Percentiles rank a stretch among this genome's conserved stretches.
Evolutionary conservation across 2,888 invertebrate species (phyloP).

Genomic region (Sarcophaga carnaria): DNA sequence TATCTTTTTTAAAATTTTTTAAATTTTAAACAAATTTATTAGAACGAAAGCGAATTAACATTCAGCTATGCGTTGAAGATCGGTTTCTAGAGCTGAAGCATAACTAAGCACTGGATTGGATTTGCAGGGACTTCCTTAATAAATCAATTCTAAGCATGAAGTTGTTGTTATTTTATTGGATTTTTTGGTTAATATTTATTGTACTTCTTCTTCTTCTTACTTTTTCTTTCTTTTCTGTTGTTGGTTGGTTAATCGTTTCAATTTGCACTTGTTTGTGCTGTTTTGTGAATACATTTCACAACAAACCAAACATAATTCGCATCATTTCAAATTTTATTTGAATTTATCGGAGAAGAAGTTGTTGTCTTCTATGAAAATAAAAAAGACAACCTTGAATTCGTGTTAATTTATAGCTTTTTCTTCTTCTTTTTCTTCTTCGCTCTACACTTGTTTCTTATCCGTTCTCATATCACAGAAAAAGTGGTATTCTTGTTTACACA

Average conservation of each 20-base stretch:
- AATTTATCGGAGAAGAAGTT: conserved; percentile 17
- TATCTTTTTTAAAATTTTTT: no score
- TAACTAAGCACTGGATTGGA: no score
- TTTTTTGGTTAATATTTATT: conserved; percentile 29
- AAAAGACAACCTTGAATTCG: conserved; percentile 49
- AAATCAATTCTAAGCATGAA: conserved; percentile 1
- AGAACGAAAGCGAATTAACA: no score
- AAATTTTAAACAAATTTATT: no score
- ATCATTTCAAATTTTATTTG: conserved; percentile 12
- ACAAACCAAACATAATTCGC: not conserved
- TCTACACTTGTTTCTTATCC: no score
- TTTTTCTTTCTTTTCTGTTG: not conserved
- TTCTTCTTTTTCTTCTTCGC: not conserved
- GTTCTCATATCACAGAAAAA: not conserved
- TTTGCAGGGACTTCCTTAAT: no score
- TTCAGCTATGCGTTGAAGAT: no score
- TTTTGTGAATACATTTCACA: conserved; percentile 11
- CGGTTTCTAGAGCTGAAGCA: no score
- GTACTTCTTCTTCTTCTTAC: not conserved
- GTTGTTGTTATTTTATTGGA: conserved; percentile 5
- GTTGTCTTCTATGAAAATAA: conserved; percentile 28
- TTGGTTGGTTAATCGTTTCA: conserved; percentile 19
- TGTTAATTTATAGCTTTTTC: conserved; percentile 54
- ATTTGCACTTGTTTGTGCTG: conserved; percentile 60
- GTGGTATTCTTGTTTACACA: conserved; percentile 5